A percentile compares a stretch with the other conserved stretches of the same genome.
Conservation (phyloP, 2,797 vertebrate species). For the Hyperoplus lanceolatus region DNA sequence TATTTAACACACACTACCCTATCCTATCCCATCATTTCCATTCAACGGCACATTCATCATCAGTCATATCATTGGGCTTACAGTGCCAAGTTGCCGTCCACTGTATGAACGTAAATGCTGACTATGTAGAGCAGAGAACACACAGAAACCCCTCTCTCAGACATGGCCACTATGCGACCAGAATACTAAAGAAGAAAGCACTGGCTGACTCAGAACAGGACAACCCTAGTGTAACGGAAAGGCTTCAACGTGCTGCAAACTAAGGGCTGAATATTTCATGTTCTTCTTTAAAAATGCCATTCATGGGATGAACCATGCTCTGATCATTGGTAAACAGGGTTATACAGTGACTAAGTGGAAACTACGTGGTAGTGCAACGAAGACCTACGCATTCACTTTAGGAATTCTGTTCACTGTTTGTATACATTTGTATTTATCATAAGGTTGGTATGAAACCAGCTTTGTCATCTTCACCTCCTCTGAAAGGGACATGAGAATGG, state of each 20-base stretch:
- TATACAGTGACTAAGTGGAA: neutral
- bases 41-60: constrained; percentile 28
- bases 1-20: constrained; percentile 28
- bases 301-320: constrained; percentile 2
- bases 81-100: constrained; percentile 40
- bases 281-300: neutral
- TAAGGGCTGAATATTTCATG: constrained; percentile 1
- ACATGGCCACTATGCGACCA: constrained; percentile 74
- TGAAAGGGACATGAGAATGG: constrained; percentile 41
- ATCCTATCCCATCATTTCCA: neutral
- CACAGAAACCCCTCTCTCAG: constrained; percentile 66
- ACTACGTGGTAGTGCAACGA: neutral
- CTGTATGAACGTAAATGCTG: constrained; percentile 37
- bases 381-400: neutral
- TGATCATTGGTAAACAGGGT: neutral
- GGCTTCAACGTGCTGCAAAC: constrained; percentile 32
- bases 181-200: constrained; percentile 81
- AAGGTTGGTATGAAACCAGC: constrained; percentile 21
- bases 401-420: neutral
- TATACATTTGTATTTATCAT: constrained; percentile 28
- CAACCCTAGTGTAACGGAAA: constrained; percentile 48
- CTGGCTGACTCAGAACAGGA: constrained; percentile 70
- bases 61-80: constrained; percentile 38
- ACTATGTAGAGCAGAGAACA: constrained; percentile 55
- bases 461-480: constrained; percentile 42